phyloP scores from a whole-genome alignment of 2,797 vertebrate genomes.

The Discoglossus pictus region DNA sequence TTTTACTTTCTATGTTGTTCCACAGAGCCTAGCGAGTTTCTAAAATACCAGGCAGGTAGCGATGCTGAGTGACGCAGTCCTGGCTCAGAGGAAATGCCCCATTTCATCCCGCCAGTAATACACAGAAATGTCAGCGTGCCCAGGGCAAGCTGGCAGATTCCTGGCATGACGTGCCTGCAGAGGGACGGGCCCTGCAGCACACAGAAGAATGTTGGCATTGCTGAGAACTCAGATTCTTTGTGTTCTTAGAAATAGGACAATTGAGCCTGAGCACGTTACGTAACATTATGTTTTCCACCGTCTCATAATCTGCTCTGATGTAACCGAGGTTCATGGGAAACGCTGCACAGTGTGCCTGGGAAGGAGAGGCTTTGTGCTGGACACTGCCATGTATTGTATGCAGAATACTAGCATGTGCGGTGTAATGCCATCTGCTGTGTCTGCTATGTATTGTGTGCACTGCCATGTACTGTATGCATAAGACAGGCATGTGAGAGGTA shows the following conservation, averaged over 20 bases:
- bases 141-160: conserved; percentile 12
- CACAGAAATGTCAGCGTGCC: conserved; percentile 25
- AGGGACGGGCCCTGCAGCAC: conserved; percentile 5
- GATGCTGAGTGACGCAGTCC: too few relatives aligned
- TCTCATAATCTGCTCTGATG: conserved; percentile 22
- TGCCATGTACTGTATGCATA: background rate
- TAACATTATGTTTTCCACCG: conserved; percentile 39
- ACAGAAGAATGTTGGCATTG: conserved; percentile 20
- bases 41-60: too few relatives aligned
- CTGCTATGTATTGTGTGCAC: conserved; percentile 11
- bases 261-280: conserved; percentile 24
- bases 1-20: too few relatives aligned
- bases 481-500: too few relatives aligned
- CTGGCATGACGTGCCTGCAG: conserved; percentile 20
- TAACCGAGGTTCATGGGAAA: conserved; percentile 33
- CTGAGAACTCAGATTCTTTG: conserved; percentile 22
- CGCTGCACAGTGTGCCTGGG: background rate
- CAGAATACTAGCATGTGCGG: too few relatives aligned
- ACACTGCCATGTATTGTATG: background rate
- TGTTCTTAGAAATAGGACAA: conserved; percentile 46
- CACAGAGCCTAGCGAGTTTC: too few relatives aligned
- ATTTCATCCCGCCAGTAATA: too few relatives aligned
- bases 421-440: too few relatives aligned
- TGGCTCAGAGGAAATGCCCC: too few relatives aligned
- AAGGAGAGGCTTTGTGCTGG: background rate